Base-by-base conservation (phyloP, 2,888 invertebrate genomes). In the Latheticus oryzae region DNA sequence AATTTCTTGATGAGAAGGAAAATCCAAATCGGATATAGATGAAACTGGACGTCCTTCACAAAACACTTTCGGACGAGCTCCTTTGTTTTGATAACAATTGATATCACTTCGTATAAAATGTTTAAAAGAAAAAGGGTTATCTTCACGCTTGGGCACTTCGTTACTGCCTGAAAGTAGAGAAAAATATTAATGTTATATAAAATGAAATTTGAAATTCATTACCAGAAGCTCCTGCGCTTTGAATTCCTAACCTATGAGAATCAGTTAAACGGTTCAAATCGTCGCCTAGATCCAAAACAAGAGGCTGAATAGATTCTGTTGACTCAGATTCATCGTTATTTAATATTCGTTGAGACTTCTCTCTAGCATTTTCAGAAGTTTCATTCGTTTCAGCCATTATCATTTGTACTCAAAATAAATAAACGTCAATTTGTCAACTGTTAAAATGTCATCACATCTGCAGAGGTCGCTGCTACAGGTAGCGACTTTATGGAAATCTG, bases 71-170 rank as follows among this genome's bases (percentile, higher is more conserved):
- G 91, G 91, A 65, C 91, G 83, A 15, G 92, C 91, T 26, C 92
- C 92, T 56, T 88, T 87, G 69, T 81, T 84, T 70, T 85, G 85
- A 73, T 87, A 87, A 61, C 84, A 86, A 16, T 81, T 81, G 60
- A 81, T 80, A 68, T 88, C 87, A 67, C 87, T 84, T 73, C 87
- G 88, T 66, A 93, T 78, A 75, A 93, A 93, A 75, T 92, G 92
- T 74, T 92, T 90, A 70, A 93, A 91, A 50, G 93, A 93, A 78
- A 93, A 91, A 1, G 90, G 87, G 78, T 90, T 90, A 66, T 90
- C 90, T 72, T 90, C 90, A 26, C 76, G 66, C 64, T 67, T 74
- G 16, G 71, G 67, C 11, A 62, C 54, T 28, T 73, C 73, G 40
- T 48, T 58, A 32, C 45, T 40, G 37, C 50, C 42, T 54, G 8